phyloP scores from a whole-genome alignment of 2,113 vertebrate species.

The Poeciliopsis retropinna region DNA sequence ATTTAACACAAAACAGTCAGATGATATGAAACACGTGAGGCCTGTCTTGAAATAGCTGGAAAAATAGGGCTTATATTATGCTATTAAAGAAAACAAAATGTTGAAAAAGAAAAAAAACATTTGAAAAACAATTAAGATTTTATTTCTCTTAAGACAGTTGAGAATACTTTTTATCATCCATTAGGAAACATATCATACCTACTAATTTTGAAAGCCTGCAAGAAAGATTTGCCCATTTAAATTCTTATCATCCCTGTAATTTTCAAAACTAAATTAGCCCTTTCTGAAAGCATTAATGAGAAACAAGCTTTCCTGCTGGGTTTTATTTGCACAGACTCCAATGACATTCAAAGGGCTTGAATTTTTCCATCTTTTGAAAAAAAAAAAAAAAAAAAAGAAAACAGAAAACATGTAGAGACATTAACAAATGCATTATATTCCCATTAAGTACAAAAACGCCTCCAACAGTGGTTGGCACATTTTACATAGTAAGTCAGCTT shows the following conservation, averaged over 20 bases:
- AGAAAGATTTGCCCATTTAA: background rate
- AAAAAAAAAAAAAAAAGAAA: background rate
- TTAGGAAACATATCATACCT: background rate
- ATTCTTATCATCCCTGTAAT: background rate
- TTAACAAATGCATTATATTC: background rate
- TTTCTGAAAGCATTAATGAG: background rate
- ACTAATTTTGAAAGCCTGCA: background rate
- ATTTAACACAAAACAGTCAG: background rate
- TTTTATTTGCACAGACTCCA: constrained; percentile 5
- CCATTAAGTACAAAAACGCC: background rate
- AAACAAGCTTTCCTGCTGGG: background rate
- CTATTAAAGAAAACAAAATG: background rate
- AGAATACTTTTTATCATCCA: too few species aligned
- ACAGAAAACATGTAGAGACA: background rate
- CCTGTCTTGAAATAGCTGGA: background rate
- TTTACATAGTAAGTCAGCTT: background rate
- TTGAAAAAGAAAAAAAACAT: background rate
- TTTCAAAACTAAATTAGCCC: background rate
- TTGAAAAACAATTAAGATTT: background rate
- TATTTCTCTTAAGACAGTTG: background rate
- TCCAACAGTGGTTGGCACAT: background rate
- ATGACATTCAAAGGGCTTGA: constrained; percentile 22
- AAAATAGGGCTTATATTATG: background rate
- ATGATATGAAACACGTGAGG: background rate
- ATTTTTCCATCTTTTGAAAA: background rate